A percentile compares a stretch with the other conserved stretches of the same genome.
These are phyloP conservation scores for Sturnira hondurensis DNA, from an alignment of 2,113 vertebrate genomes.

Conservation along the genomic window DNA sequence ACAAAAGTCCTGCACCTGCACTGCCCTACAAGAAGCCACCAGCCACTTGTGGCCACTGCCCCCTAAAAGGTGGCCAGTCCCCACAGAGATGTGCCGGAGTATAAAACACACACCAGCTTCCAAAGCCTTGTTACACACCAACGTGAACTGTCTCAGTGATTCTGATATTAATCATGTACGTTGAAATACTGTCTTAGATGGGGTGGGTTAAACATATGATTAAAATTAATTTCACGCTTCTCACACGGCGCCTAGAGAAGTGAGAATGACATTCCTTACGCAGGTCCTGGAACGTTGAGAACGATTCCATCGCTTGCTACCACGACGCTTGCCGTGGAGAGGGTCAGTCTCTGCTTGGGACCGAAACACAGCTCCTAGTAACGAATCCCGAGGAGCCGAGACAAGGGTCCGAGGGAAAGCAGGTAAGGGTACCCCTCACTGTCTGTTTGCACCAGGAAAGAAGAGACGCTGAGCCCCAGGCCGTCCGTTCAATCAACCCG, in stretches of 20 bases:
- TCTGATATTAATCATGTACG: background rate
- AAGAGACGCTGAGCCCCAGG: too few relatives aligned
- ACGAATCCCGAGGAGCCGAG: background rate
- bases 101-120: background rate
- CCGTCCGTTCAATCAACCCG: background rate
- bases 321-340: rapidly evolving
- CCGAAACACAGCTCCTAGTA: background rate
- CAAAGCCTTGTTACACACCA: background rate
- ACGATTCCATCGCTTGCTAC: background rate
- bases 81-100: background rate
- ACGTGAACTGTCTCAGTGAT: too few relatives aligned
- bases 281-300: background rate
- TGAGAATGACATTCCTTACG: background rate
- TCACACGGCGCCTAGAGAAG: background rate
- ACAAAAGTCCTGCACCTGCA: background rate
- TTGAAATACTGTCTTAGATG: background rate
- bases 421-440: rapidly evolving
- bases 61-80: background rate
- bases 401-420: background rate
- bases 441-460: background rate
- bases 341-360: rapidly evolving
- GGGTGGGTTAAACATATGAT: background rate
- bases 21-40: rapidly evolving
- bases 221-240: background rate
- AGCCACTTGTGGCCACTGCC: background rate